Evolutionary conservation across 2,113 vertebrate species (phyloP).

Genomic region (Eonycteris spelaea): DNA sequence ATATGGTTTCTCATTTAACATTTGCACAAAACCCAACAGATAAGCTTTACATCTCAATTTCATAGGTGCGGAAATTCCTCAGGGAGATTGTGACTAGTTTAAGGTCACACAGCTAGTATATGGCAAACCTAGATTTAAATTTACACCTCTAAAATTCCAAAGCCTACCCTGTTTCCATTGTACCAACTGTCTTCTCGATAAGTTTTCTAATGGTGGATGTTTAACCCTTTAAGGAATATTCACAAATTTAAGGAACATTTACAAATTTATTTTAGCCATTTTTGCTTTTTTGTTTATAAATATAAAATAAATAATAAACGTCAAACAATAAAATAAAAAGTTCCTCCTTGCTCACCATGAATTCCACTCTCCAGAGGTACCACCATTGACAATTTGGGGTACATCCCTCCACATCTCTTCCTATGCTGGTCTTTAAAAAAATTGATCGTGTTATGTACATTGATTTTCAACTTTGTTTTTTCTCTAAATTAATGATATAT

Average conservation of each 20-base stretch:
- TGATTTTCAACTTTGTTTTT: neutral
- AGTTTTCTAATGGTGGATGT: neutral
- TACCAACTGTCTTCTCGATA: neutral
- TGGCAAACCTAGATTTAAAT: neutral
- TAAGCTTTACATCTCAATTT: neutral
- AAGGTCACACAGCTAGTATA: neutral
- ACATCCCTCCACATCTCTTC: neutral
- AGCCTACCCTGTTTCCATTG: neutral
- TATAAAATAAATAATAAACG: neutral
- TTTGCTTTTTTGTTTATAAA: neutral
- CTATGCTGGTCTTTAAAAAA: neutral
- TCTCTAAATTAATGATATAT: neutral
- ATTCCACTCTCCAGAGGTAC: neutral
- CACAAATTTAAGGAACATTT: neutral
- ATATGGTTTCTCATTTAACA: neutral
- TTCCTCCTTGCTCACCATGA: neutral
- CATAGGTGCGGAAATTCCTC: conserved; percentile 20
- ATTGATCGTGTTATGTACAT: neutral
- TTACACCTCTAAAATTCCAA: neutral
- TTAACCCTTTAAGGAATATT: neutral
- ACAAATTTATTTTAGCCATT: conserved; percentile 14
- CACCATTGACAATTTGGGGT: neutral
- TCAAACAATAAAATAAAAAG: neutral
- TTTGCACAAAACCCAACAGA: neutral
- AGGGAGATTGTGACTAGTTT: neutral